Evolutionary conservation across 2,113 vertebrate genomes (phyloP).

Genomic region (Oryzias melastigma): DNA sequence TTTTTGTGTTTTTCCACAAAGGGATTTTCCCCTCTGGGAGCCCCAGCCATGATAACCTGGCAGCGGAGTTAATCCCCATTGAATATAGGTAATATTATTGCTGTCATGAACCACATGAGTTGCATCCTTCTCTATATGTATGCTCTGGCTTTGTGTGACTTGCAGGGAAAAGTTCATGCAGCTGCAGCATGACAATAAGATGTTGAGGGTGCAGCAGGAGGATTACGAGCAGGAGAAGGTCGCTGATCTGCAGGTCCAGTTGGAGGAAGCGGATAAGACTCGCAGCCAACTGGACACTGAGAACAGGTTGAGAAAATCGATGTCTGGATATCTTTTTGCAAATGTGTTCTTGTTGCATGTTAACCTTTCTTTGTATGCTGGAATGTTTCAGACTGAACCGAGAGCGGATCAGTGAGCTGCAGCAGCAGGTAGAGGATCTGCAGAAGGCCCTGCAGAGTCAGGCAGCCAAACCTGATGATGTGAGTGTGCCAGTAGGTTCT

Average conservation of each 20-base stretch:
- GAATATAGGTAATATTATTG: constrained; percentile 84
- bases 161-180: constrained; percentile 91
- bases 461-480: constrained; percentile 87
- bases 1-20: constrained; percentile 13
- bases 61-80: constrained; percentile 91
- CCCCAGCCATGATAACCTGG: constrained; percentile 88
- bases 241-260: constrained; percentile 81
- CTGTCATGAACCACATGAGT: not conserved
- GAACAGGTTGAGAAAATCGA: constrained; percentile 70
- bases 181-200: constrained; percentile 96
- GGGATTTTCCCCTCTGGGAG: constrained; percentile 77
- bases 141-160: not conserved
- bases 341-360: not conserved
- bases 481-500: constrained; percentile 67
- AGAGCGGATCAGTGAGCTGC: constrained; percentile 84
- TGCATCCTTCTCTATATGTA: not conserved
- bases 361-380: not conserved
- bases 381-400: constrained; percentile 78
- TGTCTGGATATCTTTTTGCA: not conserved
- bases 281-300: constrained; percentile 89
- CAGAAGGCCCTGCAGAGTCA: constrained; percentile 93
- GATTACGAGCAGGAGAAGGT: constrained; percentile 89
- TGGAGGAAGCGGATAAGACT: constrained; percentile 86
- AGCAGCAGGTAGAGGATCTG: constrained; percentile 93
- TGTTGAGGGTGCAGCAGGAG: constrained; percentile 91